Conservation (phyloP, 2,888 invertebrate genomes). For the Galeruca laticollis region DNA sequence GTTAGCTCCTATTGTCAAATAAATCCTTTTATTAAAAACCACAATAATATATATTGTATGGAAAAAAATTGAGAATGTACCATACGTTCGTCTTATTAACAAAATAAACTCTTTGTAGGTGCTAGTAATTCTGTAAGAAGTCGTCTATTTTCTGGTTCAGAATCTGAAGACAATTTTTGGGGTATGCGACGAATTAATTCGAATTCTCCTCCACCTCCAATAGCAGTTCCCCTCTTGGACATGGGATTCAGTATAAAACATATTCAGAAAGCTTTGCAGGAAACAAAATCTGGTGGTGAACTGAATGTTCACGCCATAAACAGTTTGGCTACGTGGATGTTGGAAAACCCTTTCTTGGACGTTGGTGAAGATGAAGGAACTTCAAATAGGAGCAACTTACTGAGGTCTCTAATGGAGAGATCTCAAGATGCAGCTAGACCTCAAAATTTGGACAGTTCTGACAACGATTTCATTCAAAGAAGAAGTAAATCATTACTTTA, state of each 20-base stretch:
- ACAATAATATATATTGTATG: no score
- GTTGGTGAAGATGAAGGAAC: slow-evolving; percentile 38
- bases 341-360: slow-evolving; percentile 71
- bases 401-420: slow-evolving; percentile 45
- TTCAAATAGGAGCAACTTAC: slow-evolving; percentile 36
- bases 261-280: slow-evolving; percentile 70
- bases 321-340: slow-evolving; percentile 74
- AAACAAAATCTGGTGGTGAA: slow-evolving; percentile 64
- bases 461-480: slow-evolving; percentile 43
- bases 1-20: no score
- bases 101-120: slow-evolving; percentile 30
- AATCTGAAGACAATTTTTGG: slow-evolving; percentile 56
- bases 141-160: slow-evolving; percentile 49
- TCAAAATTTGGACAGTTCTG: slow-evolving; percentile 46
- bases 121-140: slow-evolving; percentile 36
- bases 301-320: slow-evolving; percentile 69
- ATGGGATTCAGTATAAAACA: slow-evolving; percentile 74
- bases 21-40: no score
- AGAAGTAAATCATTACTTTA: slow-evolving; percentile 24
- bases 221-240: slow-evolving; percentile 71
- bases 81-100: no score
- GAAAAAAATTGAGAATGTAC: no score
- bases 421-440: slow-evolving; percentile 47
- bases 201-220: slow-evolving; percentile 65
- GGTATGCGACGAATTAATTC: slow-evolving; percentile 48